These are phyloP conservation scores for Onychomys leucogaster DNA, from an alignment of 2,797 vertebrate genomes.

Conservation along the genomic window DNA sequence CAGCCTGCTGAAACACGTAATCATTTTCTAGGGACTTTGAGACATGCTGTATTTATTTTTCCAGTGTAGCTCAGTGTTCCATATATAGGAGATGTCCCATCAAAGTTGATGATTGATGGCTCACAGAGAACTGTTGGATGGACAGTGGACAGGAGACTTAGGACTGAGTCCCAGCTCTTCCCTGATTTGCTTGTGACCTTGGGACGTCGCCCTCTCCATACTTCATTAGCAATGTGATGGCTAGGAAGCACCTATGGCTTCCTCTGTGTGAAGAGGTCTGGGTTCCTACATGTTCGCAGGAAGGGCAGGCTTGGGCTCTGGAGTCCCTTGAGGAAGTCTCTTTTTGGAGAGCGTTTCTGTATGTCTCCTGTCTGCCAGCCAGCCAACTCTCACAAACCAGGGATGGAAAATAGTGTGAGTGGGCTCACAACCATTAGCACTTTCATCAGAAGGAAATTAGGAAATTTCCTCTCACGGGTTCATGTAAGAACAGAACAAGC, in stretches of 20 bases:
- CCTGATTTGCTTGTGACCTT: not conserved
- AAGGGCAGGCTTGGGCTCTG: not conserved
- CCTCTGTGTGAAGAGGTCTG: not conserved
- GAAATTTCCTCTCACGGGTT: constrained; percentile 8
- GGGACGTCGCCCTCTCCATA: not conserved
- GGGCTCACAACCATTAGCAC: not conserved
- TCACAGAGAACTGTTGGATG: not conserved
- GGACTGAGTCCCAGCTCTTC: not conserved
- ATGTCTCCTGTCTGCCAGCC: not conserved
- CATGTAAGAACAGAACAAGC: not conserved
- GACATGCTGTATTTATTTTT: not conserved
- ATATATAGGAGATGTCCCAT: not conserved
- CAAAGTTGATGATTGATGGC: not conserved
- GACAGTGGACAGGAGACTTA: not conserved
- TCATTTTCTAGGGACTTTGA: not conserved
- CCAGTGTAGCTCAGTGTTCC: not conserved
- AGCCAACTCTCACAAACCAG: not conserved
- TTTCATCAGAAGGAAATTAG: constrained; percentile 22
- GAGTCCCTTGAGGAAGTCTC: not conserved
- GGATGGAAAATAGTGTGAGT: not conserved
- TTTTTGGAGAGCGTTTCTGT: not conserved
- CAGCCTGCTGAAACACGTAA: not conserved
- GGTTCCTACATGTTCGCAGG: not conserved
- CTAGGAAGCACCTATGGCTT: not conserved
- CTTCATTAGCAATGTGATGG: not conserved